Base-by-base conservation (phyloP, 2,888 invertebrate species). In the Phyllotreta cruciferae region DNA sequence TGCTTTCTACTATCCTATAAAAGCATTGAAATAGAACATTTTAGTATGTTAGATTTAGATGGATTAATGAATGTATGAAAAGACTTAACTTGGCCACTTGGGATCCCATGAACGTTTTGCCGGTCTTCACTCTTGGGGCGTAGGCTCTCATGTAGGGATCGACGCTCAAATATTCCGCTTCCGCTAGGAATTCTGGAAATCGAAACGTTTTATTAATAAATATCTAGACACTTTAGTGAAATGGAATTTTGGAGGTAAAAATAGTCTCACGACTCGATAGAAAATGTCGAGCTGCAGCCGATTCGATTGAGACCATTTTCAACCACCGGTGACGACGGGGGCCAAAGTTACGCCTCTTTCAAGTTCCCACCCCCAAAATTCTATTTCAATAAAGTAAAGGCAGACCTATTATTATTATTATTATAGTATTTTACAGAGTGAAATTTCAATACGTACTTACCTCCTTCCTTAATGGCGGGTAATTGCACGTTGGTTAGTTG, bases 71-170 rank as follows among this genome's bases (percentile, higher is more conserved):
- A n/a, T n/a, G n/a, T n/a, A n/a, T 37, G 0, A 37, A 62, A 35
- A 34, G 3, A 41, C 13, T 52, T 52, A 14, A 1, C 89, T 85
- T 87, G 9, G 88, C 90, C 42, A 91, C 85, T 82, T 91, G 91
- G 53, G 85, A 82, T 24, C 91, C 91, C 58, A 90, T 85, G 86
- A 91, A 89, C 38, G 87, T 86, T n/a, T 82, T 81, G 2, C 89
- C 89, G 58, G 84, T 73, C 73, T 86, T 84, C 36, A 76, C 69
- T 37, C 81, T 80, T 56, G 81, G 81, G 78, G 84, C 82, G 69
- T 86, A 87, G 1, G 84, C 83, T 70, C 89, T 82, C 87, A 89
- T 88, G 66, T 90, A 91, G 0, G 91, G 91, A 78, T 91, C 91
- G 34, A 91, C 88, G 68, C 89, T 90, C 0, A 90, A 75, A 75